phyloP scores from a whole-genome alignment of 2,113 vertebrate species.

The Cyprinus carpio region DNA sequence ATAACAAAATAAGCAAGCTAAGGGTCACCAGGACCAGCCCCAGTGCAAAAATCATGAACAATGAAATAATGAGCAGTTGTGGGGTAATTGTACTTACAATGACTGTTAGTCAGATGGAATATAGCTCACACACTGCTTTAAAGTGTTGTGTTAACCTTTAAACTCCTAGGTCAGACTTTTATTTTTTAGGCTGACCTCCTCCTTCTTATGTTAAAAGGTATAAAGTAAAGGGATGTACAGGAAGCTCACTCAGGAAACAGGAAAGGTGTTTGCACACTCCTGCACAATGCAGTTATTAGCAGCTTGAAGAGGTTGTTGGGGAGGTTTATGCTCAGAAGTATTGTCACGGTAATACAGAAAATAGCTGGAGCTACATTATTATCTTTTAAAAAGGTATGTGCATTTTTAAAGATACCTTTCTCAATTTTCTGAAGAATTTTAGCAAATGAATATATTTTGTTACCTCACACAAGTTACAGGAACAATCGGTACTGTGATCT shows the following conservation, averaged over 20 bases:
- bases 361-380: neutral
- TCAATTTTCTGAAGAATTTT: neutral
- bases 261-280: neutral
- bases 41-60: neutral
- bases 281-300: neutral
- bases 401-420: neutral
- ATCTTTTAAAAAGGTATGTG: neutral
- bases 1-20: too few relatives aligned
- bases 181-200: neutral
- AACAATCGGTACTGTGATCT: neutral
- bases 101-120: neutral
- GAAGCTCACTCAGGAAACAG: conserved; percentile 5
- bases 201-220: neutral
- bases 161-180: neutral
- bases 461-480: neutral
- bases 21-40: too few relatives aligned
- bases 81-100: neutral
- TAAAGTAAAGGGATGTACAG: neutral
- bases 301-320: neutral
- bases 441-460: neutral
- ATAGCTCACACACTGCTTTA: neutral
- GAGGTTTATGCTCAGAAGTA: neutral
- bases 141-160: conserved; percentile 14
- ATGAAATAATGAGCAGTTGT: neutral
- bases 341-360: neutral